A percentile compares a stretch with the other conserved stretches of the same genome.
These are phyloP conservation scores for Scytalopus superciliaris DNA, from an alignment of 2,113 vertebrate genomes.

Conservation along the genomic window DNA sequence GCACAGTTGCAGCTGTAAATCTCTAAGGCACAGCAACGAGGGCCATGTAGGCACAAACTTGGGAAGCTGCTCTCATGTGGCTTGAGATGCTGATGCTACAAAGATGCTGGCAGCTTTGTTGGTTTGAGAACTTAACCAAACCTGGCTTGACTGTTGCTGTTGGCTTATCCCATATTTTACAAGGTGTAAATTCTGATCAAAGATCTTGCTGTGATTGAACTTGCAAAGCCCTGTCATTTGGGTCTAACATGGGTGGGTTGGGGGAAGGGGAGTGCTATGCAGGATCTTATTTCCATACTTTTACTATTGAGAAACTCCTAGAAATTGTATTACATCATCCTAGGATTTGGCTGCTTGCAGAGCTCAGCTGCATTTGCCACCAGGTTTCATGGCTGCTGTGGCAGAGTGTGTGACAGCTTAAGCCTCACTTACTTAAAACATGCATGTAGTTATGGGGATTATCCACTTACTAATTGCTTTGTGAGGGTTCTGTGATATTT, in stretches of 20 bases:
- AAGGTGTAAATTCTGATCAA: not conserved
- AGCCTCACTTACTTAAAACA: not conserved
- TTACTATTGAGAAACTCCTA: not conserved
- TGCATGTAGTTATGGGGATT: not conserved
- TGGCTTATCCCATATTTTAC: not conserved
- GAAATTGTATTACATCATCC: not conserved
- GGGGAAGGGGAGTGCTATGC: not conserved
- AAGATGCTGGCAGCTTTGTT: not conserved
- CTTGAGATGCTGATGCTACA: not conserved
- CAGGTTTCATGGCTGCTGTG: accelerated
- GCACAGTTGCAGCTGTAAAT: not conserved
- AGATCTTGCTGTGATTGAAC: not conserved
- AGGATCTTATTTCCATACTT: not conserved
- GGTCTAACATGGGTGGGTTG: not conserved
- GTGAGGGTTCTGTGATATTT: not conserved
- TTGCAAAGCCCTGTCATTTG: not conserved
- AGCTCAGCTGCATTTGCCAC: not conserved
- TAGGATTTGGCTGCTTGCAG: not conserved
- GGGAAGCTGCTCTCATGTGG: not conserved
- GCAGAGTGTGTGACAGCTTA: not conserved
- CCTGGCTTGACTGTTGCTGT: not conserved
- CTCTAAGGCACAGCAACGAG: not conserved
- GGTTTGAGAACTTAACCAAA: not conserved
- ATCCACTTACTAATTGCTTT: not conserved
- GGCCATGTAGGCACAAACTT: not conserved